Base-by-base conservation (phyloP, 92 coral and sea anemone genomes). In the Zoanthus solanderi region DNA sequence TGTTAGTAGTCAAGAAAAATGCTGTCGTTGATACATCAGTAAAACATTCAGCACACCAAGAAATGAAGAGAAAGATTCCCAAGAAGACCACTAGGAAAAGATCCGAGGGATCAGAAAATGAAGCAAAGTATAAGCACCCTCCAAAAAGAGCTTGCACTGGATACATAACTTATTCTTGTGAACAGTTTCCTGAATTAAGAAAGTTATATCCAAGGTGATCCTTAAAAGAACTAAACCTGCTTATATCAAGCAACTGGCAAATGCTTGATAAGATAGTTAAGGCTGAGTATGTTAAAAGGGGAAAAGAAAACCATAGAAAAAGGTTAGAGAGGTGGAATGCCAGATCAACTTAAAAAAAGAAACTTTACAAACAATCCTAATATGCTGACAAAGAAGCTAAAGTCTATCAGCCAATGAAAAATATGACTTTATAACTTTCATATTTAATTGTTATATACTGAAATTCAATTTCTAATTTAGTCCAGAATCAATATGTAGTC, bases 71-170 rank as follows among this genome's bases (percentile, higher is more conserved):
- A 50, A 75, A 75, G 15, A 75, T 75, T 6, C 63, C 65, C 10
- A 11, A n/a, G 60, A 16, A 75, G 13, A 75, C 18, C 18, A 12
- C 34, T 5, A 45, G 61, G 29, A 48, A 75, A 48, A 50, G 65
- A 50, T 17, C 63, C 0, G 61, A 13, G 30, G 79, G 10, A 48
- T 75, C 79, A 16, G 15, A 5, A n/a, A 75, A 18, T 5, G 79
- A 75, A 46, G 44, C 81, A 8, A 76, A 18, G 28, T 46, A n/a
- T 13, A 50, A 76, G 81, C 28, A 76, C 0, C 45, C 81, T 23
- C 81, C 81, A 5, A 76, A 76, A 34, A 5, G 81, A 30, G 81
- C 81, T 52, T 76, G 81, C 46, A n/a, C 81, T 23, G 81, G 81
- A 9, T 74, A 42, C 32, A 16, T 74, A 44, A 74, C 78, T 44